These are phyloP conservation scores for Pandion haliaetus DNA, from an alignment of 2,113 vertebrate species.

Conservation along the genomic window DNA sequence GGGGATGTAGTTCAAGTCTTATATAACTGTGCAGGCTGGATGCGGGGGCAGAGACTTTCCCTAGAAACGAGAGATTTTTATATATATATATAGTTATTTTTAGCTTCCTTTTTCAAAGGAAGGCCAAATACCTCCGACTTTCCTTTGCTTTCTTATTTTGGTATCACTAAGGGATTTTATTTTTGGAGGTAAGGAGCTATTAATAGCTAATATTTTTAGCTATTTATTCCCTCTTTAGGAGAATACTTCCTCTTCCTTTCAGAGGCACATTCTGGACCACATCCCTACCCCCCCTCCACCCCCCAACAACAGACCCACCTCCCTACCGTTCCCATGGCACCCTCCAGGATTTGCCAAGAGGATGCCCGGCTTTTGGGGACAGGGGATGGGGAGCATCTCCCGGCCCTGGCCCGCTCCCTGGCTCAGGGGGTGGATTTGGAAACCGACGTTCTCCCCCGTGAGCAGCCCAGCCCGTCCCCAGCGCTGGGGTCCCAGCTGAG, in stretches of 20 bases:
- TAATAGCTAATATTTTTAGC: slow-evolving; percentile 65
- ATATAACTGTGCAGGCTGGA: slow-evolving; percentile 65
- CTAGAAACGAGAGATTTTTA: slow-evolving; percentile 78
- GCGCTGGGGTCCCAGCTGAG: not conserved
- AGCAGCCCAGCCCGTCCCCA: not conserved
- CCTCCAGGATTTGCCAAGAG: not conserved
- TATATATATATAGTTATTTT: slow-evolving; percentile 69
- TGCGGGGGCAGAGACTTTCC: slow-evolving; percentile 72
- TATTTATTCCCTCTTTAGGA: slow-evolving; percentile 64
- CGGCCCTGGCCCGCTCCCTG: not conserved
- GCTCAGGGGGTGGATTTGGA: not conserved
- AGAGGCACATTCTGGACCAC: not conserved
- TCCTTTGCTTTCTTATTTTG: slow-evolving; percentile 74
- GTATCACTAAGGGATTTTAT: slow-evolving; percentile 72
- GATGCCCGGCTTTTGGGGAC: not conserved
- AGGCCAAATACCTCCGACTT: slow-evolving; percentile 69
- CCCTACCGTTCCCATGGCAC: not conserved
- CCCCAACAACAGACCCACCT: not conserved
- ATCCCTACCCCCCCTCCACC: not conserved
- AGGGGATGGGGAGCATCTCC: no score
- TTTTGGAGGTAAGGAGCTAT: slow-evolving; percentile 62
- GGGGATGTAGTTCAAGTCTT: slow-evolving; percentile 63
- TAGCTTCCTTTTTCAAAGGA: slow-evolving; percentile 63
- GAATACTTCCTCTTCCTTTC: slow-evolving; percentile 60
- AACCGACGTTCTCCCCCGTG: not conserved